phyloP scores from a whole-genome alignment of 23 tunicate species.

The Clavelina lepadiformis region DNA sequence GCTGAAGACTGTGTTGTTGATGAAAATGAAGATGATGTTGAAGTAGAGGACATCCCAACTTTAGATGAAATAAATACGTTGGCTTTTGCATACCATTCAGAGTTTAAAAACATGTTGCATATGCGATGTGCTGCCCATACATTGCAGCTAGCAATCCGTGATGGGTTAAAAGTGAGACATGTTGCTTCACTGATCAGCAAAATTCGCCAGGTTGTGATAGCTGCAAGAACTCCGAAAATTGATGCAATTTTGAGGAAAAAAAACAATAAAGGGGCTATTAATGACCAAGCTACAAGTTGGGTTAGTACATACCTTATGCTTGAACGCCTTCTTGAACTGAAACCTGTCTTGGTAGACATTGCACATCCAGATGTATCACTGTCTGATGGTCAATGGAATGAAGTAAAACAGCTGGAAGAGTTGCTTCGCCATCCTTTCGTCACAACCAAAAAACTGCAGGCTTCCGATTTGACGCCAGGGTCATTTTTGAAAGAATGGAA shows the following conservation, averaged over 20 bases:
- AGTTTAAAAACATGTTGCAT: slow-evolving; percentile 8
- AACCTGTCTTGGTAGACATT: slow-evolving; percentile 25
- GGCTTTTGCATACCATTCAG: no score
- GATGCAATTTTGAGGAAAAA: slow-evolving; percentile 20
- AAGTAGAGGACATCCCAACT: no score
- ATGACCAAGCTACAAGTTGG: slow-evolving; percentile 26
- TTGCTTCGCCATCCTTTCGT: slow-evolving; percentile 24
- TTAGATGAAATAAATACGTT: no score
- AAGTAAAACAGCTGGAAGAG: slow-evolving; percentile 4
- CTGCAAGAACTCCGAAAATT: slow-evolving; percentile 30
- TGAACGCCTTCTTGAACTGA: slow-evolving; percentile 31
- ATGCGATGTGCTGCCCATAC: slow-evolving; percentile 33
- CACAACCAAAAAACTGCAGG: slow-evolving; percentile 22
- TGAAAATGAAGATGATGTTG: no score
- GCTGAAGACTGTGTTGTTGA: no score
- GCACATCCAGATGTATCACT: slow-evolving; percentile 27
- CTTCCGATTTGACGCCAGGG: slow-evolving; percentile 23
- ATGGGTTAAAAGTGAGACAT: slow-evolving; percentile 21
- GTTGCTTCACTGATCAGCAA: slow-evolving; percentile 24
- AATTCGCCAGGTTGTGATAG: slow-evolving; percentile 36
- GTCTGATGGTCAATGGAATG: slow-evolving; percentile 10
- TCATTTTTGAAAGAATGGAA: slow-evolving; percentile 33
- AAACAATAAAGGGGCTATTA: slow-evolving; percentile 14
- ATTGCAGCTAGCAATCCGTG: slow-evolving; percentile 32
- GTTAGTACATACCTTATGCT: slow-evolving; percentile 27